Evolutionary conservation across 2,888 invertebrate species (phyloP).

Genomic region (Odontocolon sp.): DNA sequence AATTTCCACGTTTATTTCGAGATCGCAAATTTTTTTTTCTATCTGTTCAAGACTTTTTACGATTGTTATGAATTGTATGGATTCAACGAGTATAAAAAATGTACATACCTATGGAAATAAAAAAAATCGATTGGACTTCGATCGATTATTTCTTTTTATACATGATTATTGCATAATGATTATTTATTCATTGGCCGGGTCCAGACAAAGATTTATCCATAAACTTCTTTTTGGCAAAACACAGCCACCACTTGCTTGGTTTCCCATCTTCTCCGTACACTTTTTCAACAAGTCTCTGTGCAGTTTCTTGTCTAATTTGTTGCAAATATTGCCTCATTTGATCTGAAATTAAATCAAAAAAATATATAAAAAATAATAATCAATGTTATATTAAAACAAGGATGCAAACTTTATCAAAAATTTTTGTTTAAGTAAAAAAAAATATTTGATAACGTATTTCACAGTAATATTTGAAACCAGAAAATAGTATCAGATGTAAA

Average conservation of each 20-base stretch:
- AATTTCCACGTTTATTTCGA: neutral
- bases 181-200: slow-evolving; percentile 87
- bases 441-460: too few relatives aligned
- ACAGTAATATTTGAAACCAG: too few relatives aligned
- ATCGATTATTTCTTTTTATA: slow-evolving; percentile 6
- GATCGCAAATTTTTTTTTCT: neutral
- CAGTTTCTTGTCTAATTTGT: slow-evolving; percentile 97
- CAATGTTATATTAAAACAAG: too few relatives aligned
- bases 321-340: slow-evolving; percentile 95
- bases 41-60: neutral
- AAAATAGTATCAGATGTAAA: too few relatives aligned
- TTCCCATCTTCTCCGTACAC: slow-evolving; percentile 92
- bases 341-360: slow-evolving; percentile 83
- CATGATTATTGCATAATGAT: slow-evolving; percentile 10
- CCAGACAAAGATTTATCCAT: slow-evolving; percentile 99
- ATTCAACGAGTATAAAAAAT: slow-evolving; percentile 16
- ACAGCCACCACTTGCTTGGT: slow-evolving; percentile 99
- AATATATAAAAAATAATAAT: slow-evolving; percentile 2
- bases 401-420: too few relatives aligned
- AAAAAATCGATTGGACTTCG: neutral
- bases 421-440: too few relatives aligned
- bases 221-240: slow-evolving; percentile 99
- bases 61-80: neutral
- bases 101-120: slow-evolving; percentile 32
- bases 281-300: slow-evolving; percentile 93